Evolutionary conservation across 2,113 vertebrate genomes (phyloP), one percentile per base, ranked within the genome.

Genomic region (Pitta sordida): DNA sequence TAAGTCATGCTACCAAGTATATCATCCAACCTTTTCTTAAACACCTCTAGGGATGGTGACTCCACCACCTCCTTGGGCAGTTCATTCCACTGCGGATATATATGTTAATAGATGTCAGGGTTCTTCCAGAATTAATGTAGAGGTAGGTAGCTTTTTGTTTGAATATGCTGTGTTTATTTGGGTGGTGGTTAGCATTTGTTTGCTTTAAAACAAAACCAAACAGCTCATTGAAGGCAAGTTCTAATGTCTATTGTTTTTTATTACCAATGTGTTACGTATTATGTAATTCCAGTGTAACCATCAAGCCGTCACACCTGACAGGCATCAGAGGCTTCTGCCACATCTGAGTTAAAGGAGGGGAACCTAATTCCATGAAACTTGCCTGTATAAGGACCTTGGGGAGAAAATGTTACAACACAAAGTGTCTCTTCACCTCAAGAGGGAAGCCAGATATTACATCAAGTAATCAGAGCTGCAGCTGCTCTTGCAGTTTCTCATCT

Each of bases 21-120:
- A n/a, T n/a, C n/a, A n/a, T n/a, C n/a, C n/a, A n/a, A n/a, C n/a
- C n/a, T n/a, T n/a, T n/a, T n/a, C n/a, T n/a, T n/a, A n/a, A n/a
- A n/a, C n/a, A n/a, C n/a, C n/a, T n/a, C n/a, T n/a, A n/a, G n/a
- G n/a, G n/a, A n/a, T n/a, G n/a, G n/a, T n/a, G n/a, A n/a, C n/a
- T n/a, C n/a, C n/a, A n/a, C n/a, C n/a, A n/a, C n/a, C n/a, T n/a
- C n/a, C n/a, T n/a, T n/a, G n/a, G n/a, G n/a, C n/a, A n/a, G n/a
- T n/a, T n/a, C n/a, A n/a, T n/a, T n/a, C n/a, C n/a, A n/a, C n/a
- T n/a, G n/a, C n/a, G n/a, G n/a, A n/a, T n/a, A n/a, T n/a, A 2
- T 15, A 4, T 34, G 12, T 51, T 39, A 4, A 8, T 53, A 52
- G 1, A 0, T 10, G 9, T 29, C 16, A 17, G 5, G 20, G 12